Conservation (phyloP, 2,888 invertebrate genomes). For the Aphodius granarius region DNA sequence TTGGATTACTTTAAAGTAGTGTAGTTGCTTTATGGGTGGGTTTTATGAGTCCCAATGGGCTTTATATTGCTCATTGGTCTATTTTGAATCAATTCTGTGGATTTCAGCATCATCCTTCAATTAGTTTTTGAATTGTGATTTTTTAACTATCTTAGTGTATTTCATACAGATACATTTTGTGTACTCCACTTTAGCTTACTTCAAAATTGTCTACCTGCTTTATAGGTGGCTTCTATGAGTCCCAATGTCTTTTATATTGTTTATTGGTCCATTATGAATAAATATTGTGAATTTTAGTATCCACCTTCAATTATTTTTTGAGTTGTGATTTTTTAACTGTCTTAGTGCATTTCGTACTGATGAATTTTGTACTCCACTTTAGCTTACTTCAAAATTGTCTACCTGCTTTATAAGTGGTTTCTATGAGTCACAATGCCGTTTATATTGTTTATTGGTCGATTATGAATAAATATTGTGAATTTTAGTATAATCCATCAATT, state of each 20-base stretch:
- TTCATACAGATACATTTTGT: not conserved
- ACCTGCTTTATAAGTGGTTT: not conserved
- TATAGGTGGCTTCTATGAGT: not conserved
- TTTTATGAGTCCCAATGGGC: not conserved
- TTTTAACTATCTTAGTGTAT: not conserved
- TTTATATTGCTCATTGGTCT: not conserved
- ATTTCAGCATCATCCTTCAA: not conserved
- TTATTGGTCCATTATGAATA: not conserved
- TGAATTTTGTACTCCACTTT: not conserved
- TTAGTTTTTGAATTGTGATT: not conserved
- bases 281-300: not conserved
- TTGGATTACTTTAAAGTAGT: not conserved
- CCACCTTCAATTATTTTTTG: not conserved
- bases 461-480: not conserved
- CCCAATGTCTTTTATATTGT: not conserved
- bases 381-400: not conserved
- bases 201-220: not conserved
- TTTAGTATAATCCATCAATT: not conserved
- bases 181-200: not conserved
- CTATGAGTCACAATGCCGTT: not conserved
- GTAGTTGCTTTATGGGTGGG: not conserved
- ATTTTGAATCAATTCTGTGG: not conserved
- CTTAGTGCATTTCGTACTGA: not conserved
- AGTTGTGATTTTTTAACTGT: not conserved
- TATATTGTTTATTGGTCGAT: not conserved